These are phyloP conservation scores for Phoenicopterus ruber DNA, from an alignment of 2,113 vertebrate species.

Conservation along the genomic window DNA sequence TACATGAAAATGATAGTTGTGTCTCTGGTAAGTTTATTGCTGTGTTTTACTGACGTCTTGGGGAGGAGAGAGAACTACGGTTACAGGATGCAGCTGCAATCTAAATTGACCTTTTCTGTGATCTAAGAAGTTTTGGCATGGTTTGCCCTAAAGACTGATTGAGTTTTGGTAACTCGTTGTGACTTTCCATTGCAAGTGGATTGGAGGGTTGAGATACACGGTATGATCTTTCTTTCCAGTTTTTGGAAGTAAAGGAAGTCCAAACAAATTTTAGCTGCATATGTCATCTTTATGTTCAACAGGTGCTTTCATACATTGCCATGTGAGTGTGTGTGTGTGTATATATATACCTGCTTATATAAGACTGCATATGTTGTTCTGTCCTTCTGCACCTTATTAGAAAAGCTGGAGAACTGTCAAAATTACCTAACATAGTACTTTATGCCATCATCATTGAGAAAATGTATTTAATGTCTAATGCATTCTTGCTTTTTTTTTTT, in stretches of 20 bases:
- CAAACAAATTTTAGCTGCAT: background rate
- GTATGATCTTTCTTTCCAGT: background rate
- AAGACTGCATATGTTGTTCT: background rate
- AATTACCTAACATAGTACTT: background rate
- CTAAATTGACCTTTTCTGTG: background rate
- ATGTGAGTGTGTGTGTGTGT: background rate
- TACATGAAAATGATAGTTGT: background rate
- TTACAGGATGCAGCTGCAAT: background rate
- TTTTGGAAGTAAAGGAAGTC: background rate
- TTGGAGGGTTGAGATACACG: background rate
- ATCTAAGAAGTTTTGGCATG: background rate
- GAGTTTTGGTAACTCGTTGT: background rate
- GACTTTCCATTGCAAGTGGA: background rate
- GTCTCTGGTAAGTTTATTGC: background rate
- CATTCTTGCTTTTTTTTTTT: background rate
- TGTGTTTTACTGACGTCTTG: background rate
- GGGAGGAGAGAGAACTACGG: background rate
- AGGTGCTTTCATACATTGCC: background rate
- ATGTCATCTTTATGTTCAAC: background rate
- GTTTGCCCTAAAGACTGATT: background rate
- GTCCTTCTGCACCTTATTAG: background rate
- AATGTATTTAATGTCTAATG: background rate
- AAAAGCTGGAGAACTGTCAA: background rate
- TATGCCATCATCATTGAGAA: background rate
- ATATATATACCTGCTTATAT: background rate